Percentiles rank a stretch among this genome's conserved stretches.
phyloP scores from a whole-genome alignment of 1,140 invertebrate genomes.

The Hestina assimilis region DNA sequence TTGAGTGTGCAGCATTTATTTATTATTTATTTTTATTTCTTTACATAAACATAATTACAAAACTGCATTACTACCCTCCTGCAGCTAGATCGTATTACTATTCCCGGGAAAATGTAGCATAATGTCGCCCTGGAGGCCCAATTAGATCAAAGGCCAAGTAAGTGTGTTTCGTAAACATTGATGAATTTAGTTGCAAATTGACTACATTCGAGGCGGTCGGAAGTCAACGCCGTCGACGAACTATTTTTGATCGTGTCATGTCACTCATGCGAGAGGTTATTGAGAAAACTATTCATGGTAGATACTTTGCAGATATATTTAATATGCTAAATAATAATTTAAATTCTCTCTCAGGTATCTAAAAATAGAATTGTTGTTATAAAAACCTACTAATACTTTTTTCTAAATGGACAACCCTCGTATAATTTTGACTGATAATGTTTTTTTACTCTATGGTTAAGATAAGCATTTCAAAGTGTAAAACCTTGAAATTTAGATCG shows the following conservation, averaged over 20 bases:
- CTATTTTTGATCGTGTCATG: conserved; percentile 55
- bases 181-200: conserved; percentile 60
- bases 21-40: too few species aligned
- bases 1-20: too few species aligned
- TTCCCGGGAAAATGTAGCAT: conserved; percentile 19
- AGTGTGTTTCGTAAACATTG: conserved; percentile 35
- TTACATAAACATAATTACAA: background rate
- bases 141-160: conserved; percentile 37
- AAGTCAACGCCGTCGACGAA: conserved; percentile 29
- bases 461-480: too few species aligned
- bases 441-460: too few species aligned
- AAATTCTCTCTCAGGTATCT: too few species aligned
- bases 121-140: conserved; percentile 27
- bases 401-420: too few species aligned
- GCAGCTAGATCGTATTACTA: background rate
- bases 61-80: background rate
- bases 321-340: too few species aligned
- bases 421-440: too few species aligned
- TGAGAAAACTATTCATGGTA: background rate
- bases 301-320: background rate
- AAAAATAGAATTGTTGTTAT: too few species aligned
- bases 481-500: too few species aligned
- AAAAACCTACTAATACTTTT: too few species aligned
- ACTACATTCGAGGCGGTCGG: conserved; percentile 46
- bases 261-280: conserved; percentile 14